Evolutionary conservation across 1,140 invertebrate species (phyloP), one percentile per base, ranked within the genome.

Genomic region (Danaus plexippus): DNA sequence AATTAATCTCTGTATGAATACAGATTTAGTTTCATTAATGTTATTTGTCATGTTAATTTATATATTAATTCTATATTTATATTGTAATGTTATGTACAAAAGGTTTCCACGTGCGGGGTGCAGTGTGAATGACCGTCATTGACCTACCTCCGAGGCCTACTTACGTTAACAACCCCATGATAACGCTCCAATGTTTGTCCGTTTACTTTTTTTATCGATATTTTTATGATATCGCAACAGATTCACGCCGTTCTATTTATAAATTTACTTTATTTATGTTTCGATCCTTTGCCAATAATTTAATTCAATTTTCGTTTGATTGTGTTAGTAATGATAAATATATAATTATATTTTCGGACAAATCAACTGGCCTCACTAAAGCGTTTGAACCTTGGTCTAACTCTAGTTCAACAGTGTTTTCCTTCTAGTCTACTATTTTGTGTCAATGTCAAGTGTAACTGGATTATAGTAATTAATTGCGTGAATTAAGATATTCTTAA

Each of bases 101-200:
- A 80, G 75, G 80, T 68, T 77, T 71, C 63, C 79, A 82, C 79
- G 79, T 80, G 81, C 78, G 69, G 69, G 63, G 63, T 77, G 77
- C 80, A 82, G 66, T 71, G 78, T 82, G 67, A 75, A 83, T 72
- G 81, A 83, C 78, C 82, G 82, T 79, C 78, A 81, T 85, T 85
- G 82, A 83, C 82, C 82, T 79, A 85, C 73, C 80, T 83, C 62
- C 52, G 76, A 72, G 80, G 73, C 78, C 78, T 80, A 81, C 78
- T 77, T 80, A 79, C 69, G 80, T 77, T 83, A 85, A 80, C 80
- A 82, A 75, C 78, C 78, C 77, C 72, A 61, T 61, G 78, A 79
- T 80, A 80, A 68, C 59, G 54, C 22, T 18, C 48, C 49, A 52
- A 42, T 63, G 69, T 68, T 66, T 67, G 68, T 60, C 59, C 52